Evolutionary conservation across 2,797 vertebrate genomes (phyloP), one percentile per base, ranked within the genome.

Genomic region (Scomberomorus guttatus): DNA sequence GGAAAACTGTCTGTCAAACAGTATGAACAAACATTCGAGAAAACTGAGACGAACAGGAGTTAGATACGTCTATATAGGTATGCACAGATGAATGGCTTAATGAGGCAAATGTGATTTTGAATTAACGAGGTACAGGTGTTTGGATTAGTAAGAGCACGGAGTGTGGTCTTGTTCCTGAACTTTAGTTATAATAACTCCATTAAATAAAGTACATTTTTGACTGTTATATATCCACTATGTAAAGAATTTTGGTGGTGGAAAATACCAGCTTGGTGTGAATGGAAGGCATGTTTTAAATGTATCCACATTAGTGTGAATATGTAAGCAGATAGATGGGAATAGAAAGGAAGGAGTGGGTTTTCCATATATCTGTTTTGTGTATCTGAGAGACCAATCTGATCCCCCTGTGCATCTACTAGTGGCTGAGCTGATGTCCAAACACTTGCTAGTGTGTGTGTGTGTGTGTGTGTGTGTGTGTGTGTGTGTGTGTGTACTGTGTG

Each of bases 361-460:
- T 66, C 32, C 57, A 29, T 37, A 8, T 37, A 37, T 42, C 13
- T 3, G 9, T n/a, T 20, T 39, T 56, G 18, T 63, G 58, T 54
- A 37, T 63, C 44, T 25, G 42, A 69, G 18, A 25, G 42, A 42
- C 10, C 11, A 42, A 10, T 42, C 39, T 42, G 39, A 42, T 42
- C 11, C 39, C 39, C 39, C 68, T 79, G 55, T 67, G 59, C 61
- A 22, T 72, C 51, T 67, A 70, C 32, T 59, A 50, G 65, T 51
- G 58, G 61, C 37, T 22, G 55, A 60, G 62, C 37, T 63, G 9
- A 61, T 67, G 56, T 72, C 63, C 56, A 72, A 79, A 60, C 55
- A 60, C 65, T 46, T 44, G 56, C 57, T 46, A 14, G 9, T 29
- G n/a, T 64, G 25, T 58, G 60, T n/a, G 37, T 37, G 42, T 25